Evolutionary conservation across 2,888 invertebrate genomes (phyloP).

Genomic region (Nomada goodeniana): DNA sequence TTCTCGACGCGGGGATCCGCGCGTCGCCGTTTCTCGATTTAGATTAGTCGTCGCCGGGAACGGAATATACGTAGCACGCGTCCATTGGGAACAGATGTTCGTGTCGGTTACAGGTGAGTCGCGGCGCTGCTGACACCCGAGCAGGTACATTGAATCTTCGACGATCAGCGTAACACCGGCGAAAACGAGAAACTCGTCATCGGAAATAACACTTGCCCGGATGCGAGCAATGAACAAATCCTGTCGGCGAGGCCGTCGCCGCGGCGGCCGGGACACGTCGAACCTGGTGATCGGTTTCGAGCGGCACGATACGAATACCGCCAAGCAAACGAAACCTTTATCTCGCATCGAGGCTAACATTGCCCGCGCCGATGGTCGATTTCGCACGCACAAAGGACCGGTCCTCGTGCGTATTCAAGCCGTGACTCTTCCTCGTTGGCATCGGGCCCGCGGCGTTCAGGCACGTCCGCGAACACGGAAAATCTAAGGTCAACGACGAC

Average conservation of each 20-base stretch:
- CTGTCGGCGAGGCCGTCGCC: background rate
- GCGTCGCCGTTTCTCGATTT: background rate
- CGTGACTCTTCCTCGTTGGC: constrained; percentile 74
- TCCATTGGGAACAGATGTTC: constrained; percentile 23
- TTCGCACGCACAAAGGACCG: constrained; percentile 61
- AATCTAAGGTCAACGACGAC: constrained; percentile 56
- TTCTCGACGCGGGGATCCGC: too few relatives aligned
- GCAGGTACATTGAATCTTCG: background rate
- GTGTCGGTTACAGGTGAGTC: background rate
- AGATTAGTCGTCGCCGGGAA: constrained; percentile 1
- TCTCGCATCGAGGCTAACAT: constrained; percentile 41
- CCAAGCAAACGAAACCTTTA: constrained; percentile 46
- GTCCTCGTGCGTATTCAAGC: constrained; percentile 68
- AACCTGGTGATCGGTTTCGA: background rate
- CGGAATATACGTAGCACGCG: background rate
- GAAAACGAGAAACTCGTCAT: too few relatives aligned
- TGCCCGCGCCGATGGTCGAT: constrained; percentile 28
- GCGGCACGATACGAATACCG: constrained; percentile 37
- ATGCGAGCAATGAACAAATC: background rate
- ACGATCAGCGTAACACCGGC: too few relatives aligned
- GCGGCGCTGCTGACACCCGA: background rate
- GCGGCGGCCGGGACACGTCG: background rate
- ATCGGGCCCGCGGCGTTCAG: constrained; percentile 66
- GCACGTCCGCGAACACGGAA: constrained; percentile 63
- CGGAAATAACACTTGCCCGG: too few relatives aligned